Base-by-base conservation (phyloP, 2,888 invertebrate species). In the Lottia scabra region DNA sequence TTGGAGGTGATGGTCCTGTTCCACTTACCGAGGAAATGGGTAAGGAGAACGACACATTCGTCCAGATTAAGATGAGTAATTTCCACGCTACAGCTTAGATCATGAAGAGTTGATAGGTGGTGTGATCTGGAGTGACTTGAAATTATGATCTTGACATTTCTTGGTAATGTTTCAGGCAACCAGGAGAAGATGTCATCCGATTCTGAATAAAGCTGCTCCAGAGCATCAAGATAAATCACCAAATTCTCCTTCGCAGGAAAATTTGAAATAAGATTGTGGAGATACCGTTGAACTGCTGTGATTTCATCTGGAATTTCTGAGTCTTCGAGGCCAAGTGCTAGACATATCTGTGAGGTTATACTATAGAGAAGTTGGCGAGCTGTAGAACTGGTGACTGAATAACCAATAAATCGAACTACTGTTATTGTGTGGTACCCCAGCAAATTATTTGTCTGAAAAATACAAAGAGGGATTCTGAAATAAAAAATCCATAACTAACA, bases 101-200 rank as follows among this genome's bases (percentile, higher is more conserved):
- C 56, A 12, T 19, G 19, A 19, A 23, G 19, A 23, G 81, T 75
- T 6, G 85, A 72, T 16, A 87, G 77, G 23, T 77, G 75, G 44
- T 84, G 78, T 30, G 77, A 69, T n/a, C 75, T 75, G 6, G 83
- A 75, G 19, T 82, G 75, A 6, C 82, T 81, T 15, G 86, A 82
- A 8, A 88, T 56, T 48, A 89, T 75, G 5, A 88, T 75, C 77
- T 87, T 87, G 1, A 88, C 84, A 76, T 89, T 87, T n/a, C 74
- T 67, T 10, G 79, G 81, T 45, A 88, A 75, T 16, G 74, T 65
- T 2, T 48, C 45, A n/a, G 89, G 87, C 15, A 89, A 69, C 89
- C 89, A 89, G 23, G 77, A 65, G 63, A 27, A 48, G 27, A 26
- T 26, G 13, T 46, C 63, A 16, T 16, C 13, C 19, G 23, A n/a